Conservation (phyloP, 2,888 invertebrate genomes). For the Leptothorax acervorum region DNA sequence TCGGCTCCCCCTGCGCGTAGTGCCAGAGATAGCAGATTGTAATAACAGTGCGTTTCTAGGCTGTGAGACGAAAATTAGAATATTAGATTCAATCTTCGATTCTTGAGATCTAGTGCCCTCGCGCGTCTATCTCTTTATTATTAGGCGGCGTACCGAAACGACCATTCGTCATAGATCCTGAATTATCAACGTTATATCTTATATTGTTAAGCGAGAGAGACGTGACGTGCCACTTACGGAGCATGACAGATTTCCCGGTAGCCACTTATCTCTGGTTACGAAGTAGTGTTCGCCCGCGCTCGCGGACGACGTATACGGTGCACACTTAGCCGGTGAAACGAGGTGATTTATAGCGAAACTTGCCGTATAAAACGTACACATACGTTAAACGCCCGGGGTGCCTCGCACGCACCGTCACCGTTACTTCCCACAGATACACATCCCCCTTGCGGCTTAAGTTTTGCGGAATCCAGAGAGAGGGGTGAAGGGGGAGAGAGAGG, state of each 20-base stretch:
- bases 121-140: background rate
- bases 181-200: conserved; percentile 26
- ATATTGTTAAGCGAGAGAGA: background rate
- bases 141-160: background rate
- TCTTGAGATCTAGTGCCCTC: background rate
- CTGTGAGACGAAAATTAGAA: background rate
- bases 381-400: conserved; percentile 63
- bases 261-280: conserved; percentile 54
- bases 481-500: background rate
- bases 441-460: conserved; percentile 60
- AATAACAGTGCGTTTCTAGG: conserved; percentile 10
- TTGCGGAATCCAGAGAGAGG: conserved; percentile 10
- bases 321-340: conserved; percentile 60
- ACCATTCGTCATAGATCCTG: background rate
- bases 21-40: conserved; percentile 31
- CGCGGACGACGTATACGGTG: conserved; percentile 45
- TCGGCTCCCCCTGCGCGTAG: conserved; percentile 6
- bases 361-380: conserved; percentile 68
- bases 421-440: conserved; percentile 52
- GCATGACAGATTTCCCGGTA: conserved; percentile 39
- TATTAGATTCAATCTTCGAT: conserved; percentile 1
- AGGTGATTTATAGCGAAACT: conserved; percentile 72
- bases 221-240: conserved; percentile 8
- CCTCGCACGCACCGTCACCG: conserved; percentile 48
- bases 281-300: conserved; percentile 35